A percentile compares a stretch with the other conserved stretches of the same genome.
These are phyloP conservation scores for Leucophenga maculata DNA, from an alignment of 2,888 invertebrate genomes.

Conservation along the genomic window DNA sequence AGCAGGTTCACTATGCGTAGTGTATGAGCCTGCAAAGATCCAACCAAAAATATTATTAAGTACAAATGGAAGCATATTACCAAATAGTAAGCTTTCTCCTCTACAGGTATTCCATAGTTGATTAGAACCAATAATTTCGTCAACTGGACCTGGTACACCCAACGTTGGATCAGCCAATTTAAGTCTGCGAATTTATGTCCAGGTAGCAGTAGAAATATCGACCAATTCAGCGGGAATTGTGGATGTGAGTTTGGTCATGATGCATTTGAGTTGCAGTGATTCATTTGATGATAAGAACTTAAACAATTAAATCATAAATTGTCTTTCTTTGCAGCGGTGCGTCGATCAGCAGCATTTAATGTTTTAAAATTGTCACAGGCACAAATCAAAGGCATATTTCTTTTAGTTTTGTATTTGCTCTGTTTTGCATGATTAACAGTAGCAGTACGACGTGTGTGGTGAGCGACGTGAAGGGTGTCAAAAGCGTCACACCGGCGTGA, in stretches of 20 bases:
- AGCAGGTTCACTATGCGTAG: too few species aligned
- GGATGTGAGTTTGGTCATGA: not conserved
- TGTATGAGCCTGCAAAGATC: too few species aligned
- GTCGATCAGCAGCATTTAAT: too few species aligned
- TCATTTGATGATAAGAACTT: too few species aligned
- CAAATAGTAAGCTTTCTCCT: constrained; percentile 27
- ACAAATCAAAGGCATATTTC: too few species aligned
- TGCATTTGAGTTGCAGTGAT: too few species aligned
- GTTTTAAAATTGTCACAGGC: too few species aligned
- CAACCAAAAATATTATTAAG: constrained; percentile 38
- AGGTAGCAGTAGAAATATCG: constrained; percentile 8
- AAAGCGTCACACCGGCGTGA: not conserved
- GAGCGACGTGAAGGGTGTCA: not conserved
- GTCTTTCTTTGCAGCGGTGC: too few species aligned
- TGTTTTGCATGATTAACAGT: not conserved
- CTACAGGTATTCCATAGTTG: constrained; percentile 31
- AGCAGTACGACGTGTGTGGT: not conserved
- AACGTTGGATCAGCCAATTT: constrained; percentile 37
- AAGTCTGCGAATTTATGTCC: constrained; percentile 24
- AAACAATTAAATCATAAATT: too few species aligned
- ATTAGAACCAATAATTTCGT: too few species aligned
- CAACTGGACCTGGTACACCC: constrained; percentile 33
- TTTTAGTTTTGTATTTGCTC: not conserved
- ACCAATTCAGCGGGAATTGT: constrained; percentile 23
- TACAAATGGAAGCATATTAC: constrained; percentile 22